Conservation (phyloP, 2,113 vertebrate genomes). For the Festucalex cinctus region DNA sequence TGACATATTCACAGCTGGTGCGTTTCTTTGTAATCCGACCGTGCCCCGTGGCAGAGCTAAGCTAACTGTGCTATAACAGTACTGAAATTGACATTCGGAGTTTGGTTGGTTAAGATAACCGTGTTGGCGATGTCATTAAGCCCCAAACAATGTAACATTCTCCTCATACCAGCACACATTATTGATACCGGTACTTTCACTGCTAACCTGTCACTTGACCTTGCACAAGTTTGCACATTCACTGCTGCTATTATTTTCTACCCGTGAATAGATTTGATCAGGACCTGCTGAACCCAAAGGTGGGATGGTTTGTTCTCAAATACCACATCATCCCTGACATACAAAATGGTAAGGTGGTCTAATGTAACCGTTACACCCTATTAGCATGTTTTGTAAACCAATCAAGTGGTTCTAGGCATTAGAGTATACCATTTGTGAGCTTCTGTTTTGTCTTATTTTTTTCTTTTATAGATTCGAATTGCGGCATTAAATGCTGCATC, state of each 20-base stretch:
- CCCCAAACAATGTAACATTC: not conserved
- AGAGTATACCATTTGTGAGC: not conserved
- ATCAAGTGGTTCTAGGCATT: not conserved
- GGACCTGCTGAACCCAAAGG: slow-evolving; percentile 14
- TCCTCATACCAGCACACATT: not conserved
- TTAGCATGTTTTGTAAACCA: not conserved
- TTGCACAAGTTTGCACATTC: not conserved
- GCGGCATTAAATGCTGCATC: slow-evolving; percentile 92
- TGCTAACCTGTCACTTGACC: not conserved
- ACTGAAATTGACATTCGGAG: not conserved
- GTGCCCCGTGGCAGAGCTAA: not conserved
- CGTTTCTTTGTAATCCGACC: not conserved
- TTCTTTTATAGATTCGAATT: slow-evolving; percentile 84
- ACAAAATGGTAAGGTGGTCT: slow-evolving; percentile 54
- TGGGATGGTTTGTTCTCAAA: slow-evolving; percentile 9
- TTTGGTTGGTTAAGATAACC: slow-evolving; percentile 1
- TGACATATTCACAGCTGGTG: not conserved
- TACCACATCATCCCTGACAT: not conserved
- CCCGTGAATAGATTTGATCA: slow-evolving; percentile 1
- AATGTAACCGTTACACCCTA: not conserved
- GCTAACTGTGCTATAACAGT: slow-evolving; percentile 28
- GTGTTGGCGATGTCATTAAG: not conserved
- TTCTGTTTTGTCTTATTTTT: not conserved
- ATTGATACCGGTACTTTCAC: not conserved
- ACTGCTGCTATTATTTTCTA: not conserved